Evolutionary conservation across 2,113 vertebrate genomes (phyloP), one percentile per base, ranked within the genome.

Genomic region (Panthera leo): DNA sequence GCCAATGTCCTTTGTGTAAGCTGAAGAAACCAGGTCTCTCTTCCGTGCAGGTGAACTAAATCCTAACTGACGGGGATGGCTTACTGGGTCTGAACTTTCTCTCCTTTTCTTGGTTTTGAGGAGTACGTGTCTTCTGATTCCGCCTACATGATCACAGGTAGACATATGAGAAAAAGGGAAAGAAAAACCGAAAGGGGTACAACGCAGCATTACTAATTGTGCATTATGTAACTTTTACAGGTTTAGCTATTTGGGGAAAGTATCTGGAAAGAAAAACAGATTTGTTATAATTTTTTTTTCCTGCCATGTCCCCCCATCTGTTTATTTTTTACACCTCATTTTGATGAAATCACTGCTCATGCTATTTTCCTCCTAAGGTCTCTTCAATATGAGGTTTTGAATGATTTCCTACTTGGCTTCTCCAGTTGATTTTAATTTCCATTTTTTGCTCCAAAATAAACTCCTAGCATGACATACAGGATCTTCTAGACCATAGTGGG

Each of bases 241-340:
- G 91, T 92, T 92, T 91, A n/a, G 85, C 91, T 96, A 97, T 96
- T 98, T 97, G 55, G 5, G 67, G 94, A 97, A 96, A 84, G 85
- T 95, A 97, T 88, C 90, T 95, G 53, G 65, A 95, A 97, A 42
- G 68, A 93, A 29, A 96, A 97, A 82, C 42, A 80, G 84, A 95
- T 94, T 83, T 88, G 61, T 89, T 75, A 73, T 42, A 88, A 86
- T 21, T 45, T 42, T 85, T 95, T 85, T 95, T 79, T 55, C 34
- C 75, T 88, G 75, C 39, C 68, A 55, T 61, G 27, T 87, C 53
- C 79, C 53, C 68, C 89, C 95, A 94, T 96, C 96, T 97, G 96
- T 93, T 94, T 93, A 80, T 75, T 93, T 94, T 94, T 96, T 96
- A 93, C 42, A 89, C 82, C 85, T 85, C 88, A 83, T 91, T 94